phyloP scores from a whole-genome alignment of 2,113 vertebrate species.

The Alexandromys fortis region DNA sequence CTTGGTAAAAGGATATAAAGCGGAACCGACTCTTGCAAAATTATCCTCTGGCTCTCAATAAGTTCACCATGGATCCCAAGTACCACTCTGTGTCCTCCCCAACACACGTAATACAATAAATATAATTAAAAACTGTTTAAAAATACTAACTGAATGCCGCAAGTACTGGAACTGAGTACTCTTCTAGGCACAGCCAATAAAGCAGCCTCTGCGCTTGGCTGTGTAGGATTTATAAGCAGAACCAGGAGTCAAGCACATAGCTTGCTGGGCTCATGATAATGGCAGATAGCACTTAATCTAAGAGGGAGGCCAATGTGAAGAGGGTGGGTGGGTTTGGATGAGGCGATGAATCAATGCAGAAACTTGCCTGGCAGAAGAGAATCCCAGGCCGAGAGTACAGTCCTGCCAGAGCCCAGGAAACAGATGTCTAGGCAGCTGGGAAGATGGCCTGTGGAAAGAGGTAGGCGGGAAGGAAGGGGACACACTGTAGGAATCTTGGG shows the following conservation, averaged over 20 bases:
- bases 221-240: slow-evolving; percentile 37
- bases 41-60: not conserved
- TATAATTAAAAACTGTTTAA: not conserved
- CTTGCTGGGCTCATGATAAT: not conserved
- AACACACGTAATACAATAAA: not conserved
- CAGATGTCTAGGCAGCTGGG: not conserved
- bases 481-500: not conserved
- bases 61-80: not conserved
- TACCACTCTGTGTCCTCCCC: not conserved
- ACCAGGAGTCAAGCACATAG: not conserved
- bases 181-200: not conserved
- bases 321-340: not conserved
- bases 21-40: not conserved
- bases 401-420: not conserved
- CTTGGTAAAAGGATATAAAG: not conserved
- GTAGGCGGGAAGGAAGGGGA: no score
- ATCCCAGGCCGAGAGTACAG: not conserved
- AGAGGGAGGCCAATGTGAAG: not conserved
- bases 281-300: not conserved
- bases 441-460: not conserved
- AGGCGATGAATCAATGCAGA: not conserved
- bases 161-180: not conserved
- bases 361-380: not conserved
- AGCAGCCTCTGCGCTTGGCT: not conserved
- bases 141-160: not conserved